A percentile compares a stretch with the other conserved stretches of the same genome.
These are phyloP conservation scores for Mizuhopecten yessoensis DNA, from an alignment of 1,140 invertebrate genomes.

Conservation along the genomic window DNA sequence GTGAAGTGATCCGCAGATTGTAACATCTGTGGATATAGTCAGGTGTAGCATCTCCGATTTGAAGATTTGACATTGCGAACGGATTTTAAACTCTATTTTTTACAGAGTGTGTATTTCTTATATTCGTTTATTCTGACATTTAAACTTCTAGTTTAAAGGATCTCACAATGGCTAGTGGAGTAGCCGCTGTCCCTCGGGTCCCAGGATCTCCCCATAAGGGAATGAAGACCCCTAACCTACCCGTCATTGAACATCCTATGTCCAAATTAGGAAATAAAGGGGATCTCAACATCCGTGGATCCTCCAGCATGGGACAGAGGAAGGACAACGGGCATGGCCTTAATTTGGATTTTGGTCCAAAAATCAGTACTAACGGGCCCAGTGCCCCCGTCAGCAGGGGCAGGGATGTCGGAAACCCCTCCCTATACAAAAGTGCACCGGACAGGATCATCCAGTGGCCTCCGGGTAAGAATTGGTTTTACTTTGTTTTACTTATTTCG, in stretches of 20 bases:
- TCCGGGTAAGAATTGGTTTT: conserved; percentile 50
- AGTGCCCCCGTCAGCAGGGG: background rate
- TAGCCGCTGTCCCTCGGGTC: conserved; percentile 58
- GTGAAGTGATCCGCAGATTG: background rate
- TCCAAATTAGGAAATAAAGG: conserved; percentile 47
- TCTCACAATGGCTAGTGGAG: conserved; percentile 50
- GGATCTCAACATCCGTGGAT: conserved; percentile 56
- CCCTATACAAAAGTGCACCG: conserved; percentile 49
- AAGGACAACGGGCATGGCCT: background rate
- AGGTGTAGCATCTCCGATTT: background rate
- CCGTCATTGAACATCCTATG: conserved; percentile 60
- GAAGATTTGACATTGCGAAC: background rate
- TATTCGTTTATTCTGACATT: background rate
- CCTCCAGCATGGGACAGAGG: conserved; percentile 27
- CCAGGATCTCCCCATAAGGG: conserved; percentile 32
- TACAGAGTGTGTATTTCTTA: background rate
- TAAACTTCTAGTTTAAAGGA: conserved; percentile 18
- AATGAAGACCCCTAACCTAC: conserved; percentile 45
- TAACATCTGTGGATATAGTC: conserved; percentile 5
- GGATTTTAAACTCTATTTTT: conserved; percentile 26
- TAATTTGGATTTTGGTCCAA: conserved; percentile 41
- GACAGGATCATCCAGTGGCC: conserved; percentile 62
- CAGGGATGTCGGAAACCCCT: background rate
- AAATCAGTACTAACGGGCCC: background rate
- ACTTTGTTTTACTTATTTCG: background rate